Evolutionary conservation across 2,888 invertebrate species (phyloP).

Genomic region (Chalcis sispes): DNA sequence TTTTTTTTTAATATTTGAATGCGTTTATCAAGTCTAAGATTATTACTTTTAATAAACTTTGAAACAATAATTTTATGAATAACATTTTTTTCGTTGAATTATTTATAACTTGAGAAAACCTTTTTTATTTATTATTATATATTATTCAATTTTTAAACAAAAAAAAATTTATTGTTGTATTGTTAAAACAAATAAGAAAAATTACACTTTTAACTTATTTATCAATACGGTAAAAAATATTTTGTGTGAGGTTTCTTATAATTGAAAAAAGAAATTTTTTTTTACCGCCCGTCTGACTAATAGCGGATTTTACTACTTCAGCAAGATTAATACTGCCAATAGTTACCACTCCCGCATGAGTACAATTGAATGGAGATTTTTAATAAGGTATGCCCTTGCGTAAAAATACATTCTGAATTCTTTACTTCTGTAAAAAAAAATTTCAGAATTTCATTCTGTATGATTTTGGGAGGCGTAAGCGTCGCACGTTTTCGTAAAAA

Average conservation of each 20-base stretch:
- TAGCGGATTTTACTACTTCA: conserved; percentile 18
- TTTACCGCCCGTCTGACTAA: conserved; percentile 11
- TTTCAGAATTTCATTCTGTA: too few species aligned
- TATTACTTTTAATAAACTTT: too few species aligned
- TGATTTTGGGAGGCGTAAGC: too few species aligned
- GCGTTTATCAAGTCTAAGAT: too few species aligned
- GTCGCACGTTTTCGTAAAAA: too few species aligned
- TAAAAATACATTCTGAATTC: conserved; percentile 29
- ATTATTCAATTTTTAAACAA: not conserved
- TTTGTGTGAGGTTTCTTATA: not conserved
- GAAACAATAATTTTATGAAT: too few species aligned
- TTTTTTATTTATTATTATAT: too few species aligned
- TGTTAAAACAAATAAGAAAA: not conserved
- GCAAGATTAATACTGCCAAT: conserved; percentile 7
- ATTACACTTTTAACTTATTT: not conserved
- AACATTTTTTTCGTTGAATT: too few species aligned
- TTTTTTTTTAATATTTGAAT: not conserved
- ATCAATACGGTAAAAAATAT: not conserved
- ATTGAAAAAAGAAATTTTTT: not conserved
- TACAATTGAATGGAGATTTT: conserved; percentile 7
- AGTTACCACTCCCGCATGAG: conserved; percentile 7
- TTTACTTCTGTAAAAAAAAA: too few species aligned
- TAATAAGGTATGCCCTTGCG: not conserved
- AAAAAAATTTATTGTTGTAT: too few species aligned
- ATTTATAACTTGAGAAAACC: too few species aligned